These are phyloP conservation scores for Prolemur simus DNA, from an alignment of 2,113 vertebrate species.

Conservation along the genomic window DNA sequence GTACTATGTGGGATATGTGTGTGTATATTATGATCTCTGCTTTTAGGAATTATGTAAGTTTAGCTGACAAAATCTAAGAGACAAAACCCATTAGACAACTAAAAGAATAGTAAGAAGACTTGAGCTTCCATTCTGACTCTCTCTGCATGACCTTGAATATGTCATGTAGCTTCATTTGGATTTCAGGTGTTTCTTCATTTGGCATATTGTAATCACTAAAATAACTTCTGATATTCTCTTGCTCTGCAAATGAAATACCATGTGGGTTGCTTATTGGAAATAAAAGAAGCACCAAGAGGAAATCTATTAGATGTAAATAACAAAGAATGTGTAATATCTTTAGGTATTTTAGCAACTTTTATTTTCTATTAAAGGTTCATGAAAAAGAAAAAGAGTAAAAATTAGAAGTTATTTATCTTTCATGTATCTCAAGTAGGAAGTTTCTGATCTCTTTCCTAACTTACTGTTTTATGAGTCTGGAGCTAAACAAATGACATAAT, in stretches of 20 bases:
- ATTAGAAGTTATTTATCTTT: not conserved
- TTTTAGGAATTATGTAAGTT: not conserved
- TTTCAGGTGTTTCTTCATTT: conserved; percentile 25
- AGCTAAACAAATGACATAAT: conserved; percentile 5
- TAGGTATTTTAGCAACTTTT: conserved; percentile 8
- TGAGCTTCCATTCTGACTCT: not conserved
- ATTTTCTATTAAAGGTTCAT: conserved; percentile 1
- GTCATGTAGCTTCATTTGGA: not conserved
- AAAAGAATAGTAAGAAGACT: not conserved
- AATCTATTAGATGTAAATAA: not conserved
- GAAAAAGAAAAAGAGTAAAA: not conserved
- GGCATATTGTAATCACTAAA: not conserved
- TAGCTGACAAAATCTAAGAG: not conserved
- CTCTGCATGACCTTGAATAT: not conserved
- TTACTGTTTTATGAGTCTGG: not conserved
- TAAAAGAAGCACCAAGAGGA: not conserved
- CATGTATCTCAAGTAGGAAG: not conserved
- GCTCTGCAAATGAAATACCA: not conserved
- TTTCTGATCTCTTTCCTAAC: not conserved
- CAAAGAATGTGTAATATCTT: not conserved
- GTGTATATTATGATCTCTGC: not conserved
- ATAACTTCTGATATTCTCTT: not conserved
- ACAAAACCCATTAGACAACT: not conserved
- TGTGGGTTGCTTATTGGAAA: not conserved
- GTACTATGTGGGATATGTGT: not conserved